Evolutionary conservation across 2,797 vertebrate genomes (phyloP).

Genomic region (Rhinatrema bivittatum): DNA sequence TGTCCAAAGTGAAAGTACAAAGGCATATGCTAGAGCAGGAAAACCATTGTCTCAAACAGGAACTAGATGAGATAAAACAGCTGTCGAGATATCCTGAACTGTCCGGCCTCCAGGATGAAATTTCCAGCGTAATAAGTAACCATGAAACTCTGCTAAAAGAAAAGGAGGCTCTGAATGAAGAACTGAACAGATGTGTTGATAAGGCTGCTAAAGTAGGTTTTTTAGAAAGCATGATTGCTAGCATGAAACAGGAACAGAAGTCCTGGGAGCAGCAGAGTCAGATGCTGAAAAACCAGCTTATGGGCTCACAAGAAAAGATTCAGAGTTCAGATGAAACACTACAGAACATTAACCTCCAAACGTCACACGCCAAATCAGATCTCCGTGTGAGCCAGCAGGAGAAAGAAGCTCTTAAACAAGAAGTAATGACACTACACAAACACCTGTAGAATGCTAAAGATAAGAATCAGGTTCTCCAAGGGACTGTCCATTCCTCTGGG

Average conservation of each 20-base stretch:
- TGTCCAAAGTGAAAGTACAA: slow-evolving; percentile 65
- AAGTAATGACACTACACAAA: slow-evolving; percentile 67
- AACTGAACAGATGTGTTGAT: slow-evolving; percentile 55
- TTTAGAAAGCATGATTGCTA: slow-evolving; percentile 57
- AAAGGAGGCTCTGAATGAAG: slow-evolving; percentile 61
- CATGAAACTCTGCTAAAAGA: slow-evolving; percentile 62
- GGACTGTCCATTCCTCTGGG: slow-evolving; percentile 57
- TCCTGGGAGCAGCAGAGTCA: slow-evolving; percentile 60
- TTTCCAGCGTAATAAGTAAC: slow-evolving; percentile 41
- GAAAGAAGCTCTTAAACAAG: slow-evolving; percentile 73
- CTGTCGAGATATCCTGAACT: slow-evolving; percentile 45
- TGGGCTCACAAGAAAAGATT: slow-evolving; percentile 68
- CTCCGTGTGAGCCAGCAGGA: slow-evolving; percentile 67
- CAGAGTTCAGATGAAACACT: slow-evolving; percentile 63
- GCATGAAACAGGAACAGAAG: slow-evolving; percentile 62
- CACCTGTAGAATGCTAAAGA: slow-evolving; percentile 66
- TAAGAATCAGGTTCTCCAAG: slow-evolving; percentile 72
- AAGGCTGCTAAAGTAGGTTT: slow-evolving; percentile 55
- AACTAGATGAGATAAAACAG: slow-evolving; percentile 65
- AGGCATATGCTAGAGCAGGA: slow-evolving; percentile 61
- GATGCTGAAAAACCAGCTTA: slow-evolving; percentile 58
- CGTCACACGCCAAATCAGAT: slow-evolving; percentile 64
- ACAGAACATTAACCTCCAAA: slow-evolving; percentile 65
- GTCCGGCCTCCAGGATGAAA: slow-evolving; percentile 51
- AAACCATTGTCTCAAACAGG: slow-evolving; percentile 65